phyloP scores from a whole-genome alignment of 2,797 vertebrate genomes.

The Spea hammondii region DNA sequence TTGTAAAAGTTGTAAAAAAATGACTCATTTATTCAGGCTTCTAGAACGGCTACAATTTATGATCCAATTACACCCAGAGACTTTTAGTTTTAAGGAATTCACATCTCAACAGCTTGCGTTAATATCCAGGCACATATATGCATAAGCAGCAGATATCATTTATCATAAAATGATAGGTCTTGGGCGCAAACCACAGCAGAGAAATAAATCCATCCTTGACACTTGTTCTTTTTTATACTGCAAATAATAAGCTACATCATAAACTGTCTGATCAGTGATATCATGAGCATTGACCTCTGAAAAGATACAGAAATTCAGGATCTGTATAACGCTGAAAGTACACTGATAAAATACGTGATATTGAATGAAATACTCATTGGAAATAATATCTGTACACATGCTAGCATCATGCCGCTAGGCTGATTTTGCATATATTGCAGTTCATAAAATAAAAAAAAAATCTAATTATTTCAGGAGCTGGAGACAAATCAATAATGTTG shows the following conservation, averaged over 20 bases:
- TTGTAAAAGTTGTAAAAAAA: slow-evolving; percentile 71
- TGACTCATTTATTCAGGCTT: slow-evolving; percentile 55
- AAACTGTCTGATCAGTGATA: slow-evolving; percentile 52
- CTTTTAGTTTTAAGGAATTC: slow-evolving; percentile 60
- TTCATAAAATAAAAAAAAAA: too few relatives aligned
- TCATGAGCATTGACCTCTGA: slow-evolving; percentile 48
- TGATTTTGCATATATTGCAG: neutral
- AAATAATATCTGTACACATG: neutral
- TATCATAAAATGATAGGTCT: slow-evolving; percentile 49
- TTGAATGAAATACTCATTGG: slow-evolving; percentile 47
- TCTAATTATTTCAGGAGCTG: too few relatives aligned
- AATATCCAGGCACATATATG: slow-evolving; percentile 54
- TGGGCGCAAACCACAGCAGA: slow-evolving; percentile 15
- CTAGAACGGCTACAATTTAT: slow-evolving; percentile 66
- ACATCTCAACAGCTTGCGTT: slow-evolving; percentile 59
- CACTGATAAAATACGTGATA: slow-evolving; percentile 61
- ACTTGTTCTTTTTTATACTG: slow-evolving; percentile 51
- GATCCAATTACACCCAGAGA: slow-evolving; percentile 65
- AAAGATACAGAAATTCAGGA: slow-evolving; percentile 37
- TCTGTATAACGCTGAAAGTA: slow-evolving; percentile 55
- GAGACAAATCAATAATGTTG: too few relatives aligned
- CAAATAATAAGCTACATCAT: slow-evolving; percentile 53
- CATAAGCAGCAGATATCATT: slow-evolving; percentile 43
- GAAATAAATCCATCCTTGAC: slow-evolving; percentile 50
- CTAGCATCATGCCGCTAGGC: too few relatives aligned